Evolutionary conservation across 2,888 invertebrate genomes (phyloP), one percentile per base, ranked within the genome.

Genomic region (Sylvicola cinctus): DNA sequence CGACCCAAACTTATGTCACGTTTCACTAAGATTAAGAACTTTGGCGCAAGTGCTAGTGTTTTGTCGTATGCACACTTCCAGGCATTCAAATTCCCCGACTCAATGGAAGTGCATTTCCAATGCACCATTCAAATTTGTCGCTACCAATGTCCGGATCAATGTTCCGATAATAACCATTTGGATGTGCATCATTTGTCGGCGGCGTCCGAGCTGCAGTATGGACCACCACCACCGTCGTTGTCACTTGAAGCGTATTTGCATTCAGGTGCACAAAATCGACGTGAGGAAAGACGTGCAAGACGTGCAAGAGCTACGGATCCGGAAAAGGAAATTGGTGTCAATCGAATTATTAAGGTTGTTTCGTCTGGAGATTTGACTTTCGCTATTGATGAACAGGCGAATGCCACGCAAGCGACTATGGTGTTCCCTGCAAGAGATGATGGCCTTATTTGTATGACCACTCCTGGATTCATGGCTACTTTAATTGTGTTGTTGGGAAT

Each of bases 81-180:
- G 60, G 90, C 90, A 1, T 90, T 90, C 59, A 90, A 90, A 52
- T 90, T 90, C 63, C 90, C 90, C 1, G 90, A 90, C 50, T 87
- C 87, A 1, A 90, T 90, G 88, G 88, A 90, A 53, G 90, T 90
- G 1, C 88, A 90, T 54, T 90, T 90, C 66, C 87, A 88, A 54
- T 90, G 88, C 53, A 88, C 88, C 20, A 88, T 90, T 41, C 88
- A 90, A 55, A 88, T 90, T 47, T 90, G 90, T 54, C 68, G 88
- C 44, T 84, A 85, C 49, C 80, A 85, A 46, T 90, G 90, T 48
- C 90, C 90, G 0, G 88, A 88, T 43, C 90, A 90, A 49, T 90
- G 88, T 50, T 76, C 81, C 2, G 79, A 79, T 41, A 39, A 66
- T 50, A 60, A 60, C 34, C 20, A 13, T 8, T 62, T 62, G 52